phyloP scores from a whole-genome alignment of 2,113 vertebrate species.

The Salvelinus sp. region DNA sequence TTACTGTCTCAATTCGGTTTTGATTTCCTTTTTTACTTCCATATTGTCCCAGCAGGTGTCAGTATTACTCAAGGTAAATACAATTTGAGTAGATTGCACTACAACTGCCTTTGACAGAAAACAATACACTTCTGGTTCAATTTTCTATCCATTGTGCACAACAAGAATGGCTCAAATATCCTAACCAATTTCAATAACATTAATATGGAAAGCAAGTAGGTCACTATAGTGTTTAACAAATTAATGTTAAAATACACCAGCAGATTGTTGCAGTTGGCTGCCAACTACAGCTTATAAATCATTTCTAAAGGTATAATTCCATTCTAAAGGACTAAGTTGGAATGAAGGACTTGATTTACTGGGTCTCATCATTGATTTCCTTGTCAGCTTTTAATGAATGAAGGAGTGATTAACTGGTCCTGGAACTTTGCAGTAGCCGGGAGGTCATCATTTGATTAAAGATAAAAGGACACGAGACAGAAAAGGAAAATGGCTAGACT shows the following conservation, averaged over 20 bases:
- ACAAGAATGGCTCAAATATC: neutral
- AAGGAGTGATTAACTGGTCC: constrained; percentile 49
- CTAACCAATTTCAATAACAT: neutral
- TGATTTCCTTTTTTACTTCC: neutral
- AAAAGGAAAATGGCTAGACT: constrained; percentile 20
- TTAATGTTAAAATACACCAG: neutral
- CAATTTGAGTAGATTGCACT: constrained; percentile 19
- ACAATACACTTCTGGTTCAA: constrained; percentile 7
- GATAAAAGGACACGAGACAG: constrained; percentile 26
- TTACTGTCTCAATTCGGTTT: neutral
- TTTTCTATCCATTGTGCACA: neutral
- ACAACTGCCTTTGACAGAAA: constrained; percentile 8
- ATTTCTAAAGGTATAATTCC: too few species aligned
- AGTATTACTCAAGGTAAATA: constrained; percentile 72
- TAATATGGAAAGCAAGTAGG: neutral
- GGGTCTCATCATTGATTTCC: constrained; percentile 46
- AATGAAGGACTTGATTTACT: constrained; percentile 54
- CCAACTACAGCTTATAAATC: neutral
- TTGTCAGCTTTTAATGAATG: constrained; percentile 45
- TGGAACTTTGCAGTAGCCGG: constrained; percentile 30
- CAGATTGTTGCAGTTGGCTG: neutral
- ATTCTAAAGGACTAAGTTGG: constrained; percentile 43
- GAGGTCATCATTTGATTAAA: constrained; percentile 29
- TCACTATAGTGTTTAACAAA: neutral
- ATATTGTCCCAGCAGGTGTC: constrained; percentile 76